Conservation (phyloP, 2,888 invertebrate genomes). For the Luperina nickerlii region DNA sequence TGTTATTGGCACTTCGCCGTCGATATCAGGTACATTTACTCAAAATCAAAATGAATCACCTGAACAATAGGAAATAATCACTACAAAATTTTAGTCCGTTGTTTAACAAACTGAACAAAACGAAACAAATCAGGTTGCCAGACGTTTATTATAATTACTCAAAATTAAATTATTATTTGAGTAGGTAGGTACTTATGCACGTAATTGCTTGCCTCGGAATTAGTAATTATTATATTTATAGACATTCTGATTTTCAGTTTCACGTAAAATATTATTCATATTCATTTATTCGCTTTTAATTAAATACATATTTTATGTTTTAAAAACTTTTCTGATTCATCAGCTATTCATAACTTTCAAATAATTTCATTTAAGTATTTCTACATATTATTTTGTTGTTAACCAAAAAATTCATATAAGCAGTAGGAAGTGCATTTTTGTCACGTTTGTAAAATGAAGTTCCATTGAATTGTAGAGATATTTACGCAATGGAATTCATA, state of each 20-base stretch:
- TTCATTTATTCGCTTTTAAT: neutral
- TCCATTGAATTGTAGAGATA: neutral
- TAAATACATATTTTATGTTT: neutral
- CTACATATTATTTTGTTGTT: neutral
- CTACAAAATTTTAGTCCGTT: constrained; percentile 6
- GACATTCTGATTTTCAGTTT: constrained; percentile 6
- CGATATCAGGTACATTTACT: neutral
- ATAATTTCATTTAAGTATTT: neutral
- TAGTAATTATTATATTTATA: constrained; percentile 3
- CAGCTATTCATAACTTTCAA: neutral
- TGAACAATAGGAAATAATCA: constrained; percentile 17
- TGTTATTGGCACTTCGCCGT: no score
- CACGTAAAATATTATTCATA: neutral
- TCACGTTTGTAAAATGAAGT: neutral
- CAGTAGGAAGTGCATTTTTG: neutral
- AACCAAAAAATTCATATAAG: neutral
- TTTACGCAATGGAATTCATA: neutral
- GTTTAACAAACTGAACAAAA: constrained; percentile 44
- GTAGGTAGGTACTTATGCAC: neutral
- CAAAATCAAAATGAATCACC: neutral
- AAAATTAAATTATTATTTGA: constrained; percentile 36
- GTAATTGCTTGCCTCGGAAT: constrained; percentile 36
- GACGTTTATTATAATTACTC: constrained; percentile 28
- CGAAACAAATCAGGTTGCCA: constrained; percentile 38
- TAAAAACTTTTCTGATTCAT: neutral